Conservation (phyloP, 2,113 vertebrate species). For the Ammodytes marinus region DNA sequence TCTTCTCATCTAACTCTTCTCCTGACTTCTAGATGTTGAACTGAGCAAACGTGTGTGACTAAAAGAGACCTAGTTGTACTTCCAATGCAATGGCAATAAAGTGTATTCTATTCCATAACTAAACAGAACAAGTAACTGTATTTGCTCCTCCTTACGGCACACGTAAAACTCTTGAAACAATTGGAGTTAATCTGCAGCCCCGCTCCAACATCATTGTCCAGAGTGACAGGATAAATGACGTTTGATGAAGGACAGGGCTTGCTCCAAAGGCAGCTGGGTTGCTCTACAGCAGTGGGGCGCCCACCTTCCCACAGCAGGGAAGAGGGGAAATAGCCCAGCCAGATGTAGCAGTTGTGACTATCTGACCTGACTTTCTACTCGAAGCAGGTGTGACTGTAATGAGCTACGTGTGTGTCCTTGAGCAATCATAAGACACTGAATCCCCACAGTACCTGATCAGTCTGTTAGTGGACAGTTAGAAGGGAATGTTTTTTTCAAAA, state of each 20-base stretch:
- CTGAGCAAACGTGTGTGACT: background rate
- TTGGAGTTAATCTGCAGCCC: background rate
- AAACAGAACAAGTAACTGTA: background rate
- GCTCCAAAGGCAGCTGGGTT: background rate
- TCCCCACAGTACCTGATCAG: background rate
- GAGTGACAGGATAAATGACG: slow-evolving; percentile 1
- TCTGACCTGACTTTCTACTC: slow-evolving; percentile 30
- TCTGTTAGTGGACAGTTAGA: background rate
- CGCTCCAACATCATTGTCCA: background rate
- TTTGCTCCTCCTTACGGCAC: background rate
- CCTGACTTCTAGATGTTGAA: too few relatives aligned
- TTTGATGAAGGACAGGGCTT: background rate
- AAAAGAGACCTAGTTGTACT: background rate
- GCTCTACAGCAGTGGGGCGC: background rate
- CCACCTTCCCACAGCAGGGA: slow-evolving; percentile 8
- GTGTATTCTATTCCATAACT: too few relatives aligned
- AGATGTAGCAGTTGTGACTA: slow-evolving; percentile 14
- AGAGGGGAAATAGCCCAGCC: slow-evolving; percentile 2
- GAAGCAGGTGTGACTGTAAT: slow-evolving; percentile 25
- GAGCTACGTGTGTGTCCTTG: slow-evolving; percentile 37
- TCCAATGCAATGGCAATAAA: too few relatives aligned
- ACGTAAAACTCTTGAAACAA: background rate
- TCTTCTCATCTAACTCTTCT: too few relatives aligned
- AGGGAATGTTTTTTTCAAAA: slow-evolving; percentile 32
- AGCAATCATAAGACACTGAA: background rate